phyloP scores from a whole-genome alignment of 2,888 invertebrate species.

The Aelia acuminata region DNA sequence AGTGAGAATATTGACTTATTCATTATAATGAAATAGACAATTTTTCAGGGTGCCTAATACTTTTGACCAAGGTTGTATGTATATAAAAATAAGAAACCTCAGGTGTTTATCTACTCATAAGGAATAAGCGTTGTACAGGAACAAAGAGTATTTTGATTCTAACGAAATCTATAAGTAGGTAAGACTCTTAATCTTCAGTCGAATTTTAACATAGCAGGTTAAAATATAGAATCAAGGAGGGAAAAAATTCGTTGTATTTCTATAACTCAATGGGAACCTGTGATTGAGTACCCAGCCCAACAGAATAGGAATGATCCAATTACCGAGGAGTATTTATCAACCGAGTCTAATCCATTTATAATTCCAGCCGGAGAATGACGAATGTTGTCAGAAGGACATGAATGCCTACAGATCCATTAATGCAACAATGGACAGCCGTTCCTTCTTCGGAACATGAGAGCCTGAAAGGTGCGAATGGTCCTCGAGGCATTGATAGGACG shows the following conservation, averaged over 20 bases:
- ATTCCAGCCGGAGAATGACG: conserved; percentile 22
- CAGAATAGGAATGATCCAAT: conserved; percentile 36
- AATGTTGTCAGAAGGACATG: conserved; percentile 37
- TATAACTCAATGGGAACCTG: not conserved
- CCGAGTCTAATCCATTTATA: conserved; percentile 36
- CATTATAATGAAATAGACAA: no score
- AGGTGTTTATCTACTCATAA: no score
- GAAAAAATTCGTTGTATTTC: not conserved
- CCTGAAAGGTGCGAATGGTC: conserved; percentile 34
- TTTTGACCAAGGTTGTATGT: no score
- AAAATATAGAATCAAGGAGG: not conserved
- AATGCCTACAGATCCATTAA: conserved; percentile 48
- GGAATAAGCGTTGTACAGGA: no score
- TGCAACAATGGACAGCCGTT: conserved; percentile 27
- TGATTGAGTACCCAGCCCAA: not conserved
- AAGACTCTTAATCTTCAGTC: not conserved
- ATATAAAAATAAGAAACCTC: no score
- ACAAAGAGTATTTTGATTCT: no score
- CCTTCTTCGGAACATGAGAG: conserved; percentile 21
- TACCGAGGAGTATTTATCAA: conserved; percentile 38
- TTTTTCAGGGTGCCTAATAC: no score
- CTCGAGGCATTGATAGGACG: conserved; percentile 15
- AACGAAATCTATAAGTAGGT: no score
- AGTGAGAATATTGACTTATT: no score
- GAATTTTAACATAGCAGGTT: not conserved